phyloP scores from a whole-genome alignment of 2,797 vertebrate species.

The Nannoperca obscura region DNA sequence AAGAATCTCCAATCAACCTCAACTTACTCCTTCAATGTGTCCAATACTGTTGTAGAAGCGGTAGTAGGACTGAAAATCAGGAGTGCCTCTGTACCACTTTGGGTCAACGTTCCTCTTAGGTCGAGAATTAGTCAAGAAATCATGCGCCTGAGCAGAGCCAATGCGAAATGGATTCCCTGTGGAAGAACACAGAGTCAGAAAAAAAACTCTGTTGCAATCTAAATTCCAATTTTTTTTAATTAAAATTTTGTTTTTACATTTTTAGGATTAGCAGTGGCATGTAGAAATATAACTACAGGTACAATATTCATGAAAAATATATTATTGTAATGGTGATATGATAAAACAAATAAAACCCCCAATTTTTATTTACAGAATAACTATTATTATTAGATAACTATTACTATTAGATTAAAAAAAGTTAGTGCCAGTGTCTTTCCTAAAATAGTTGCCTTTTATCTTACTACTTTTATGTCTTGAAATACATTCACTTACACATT shows the following conservation, averaged over 20 bases:
- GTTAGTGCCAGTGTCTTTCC: not conserved
- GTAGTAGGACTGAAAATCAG: slow-evolving; percentile 87
- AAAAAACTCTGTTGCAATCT: not conserved
- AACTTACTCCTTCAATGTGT: slow-evolving; percentile 84
- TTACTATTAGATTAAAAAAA: not conserved
- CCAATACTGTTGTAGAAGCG: slow-evolving; percentile 86
- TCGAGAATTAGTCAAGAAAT: slow-evolving; percentile 81
- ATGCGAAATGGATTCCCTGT: slow-evolving; percentile 68
- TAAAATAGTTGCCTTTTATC: not conserved
- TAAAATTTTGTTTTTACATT: not conserved
- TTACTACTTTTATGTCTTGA: not conserved
- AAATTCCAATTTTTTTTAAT: not conserved
- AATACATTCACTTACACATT: not conserved
- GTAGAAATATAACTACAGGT: not conserved
- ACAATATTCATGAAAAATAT: not conserved
- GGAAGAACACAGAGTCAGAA: not conserved
- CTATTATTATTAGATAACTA: not conserved
- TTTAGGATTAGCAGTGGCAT: not conserved
- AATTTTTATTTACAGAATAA: not conserved
- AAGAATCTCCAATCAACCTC: not conserved
- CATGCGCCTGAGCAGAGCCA: slow-evolving; percentile 69
- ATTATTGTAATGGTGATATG: not conserved
- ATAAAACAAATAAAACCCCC: not conserved
- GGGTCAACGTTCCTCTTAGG: slow-evolving; percentile 75
- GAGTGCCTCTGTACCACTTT: slow-evolving; percentile 80